Evolutionary conservation across 2,888 invertebrate species (phyloP).

Genomic region (Cheilosia soror): DNA sequence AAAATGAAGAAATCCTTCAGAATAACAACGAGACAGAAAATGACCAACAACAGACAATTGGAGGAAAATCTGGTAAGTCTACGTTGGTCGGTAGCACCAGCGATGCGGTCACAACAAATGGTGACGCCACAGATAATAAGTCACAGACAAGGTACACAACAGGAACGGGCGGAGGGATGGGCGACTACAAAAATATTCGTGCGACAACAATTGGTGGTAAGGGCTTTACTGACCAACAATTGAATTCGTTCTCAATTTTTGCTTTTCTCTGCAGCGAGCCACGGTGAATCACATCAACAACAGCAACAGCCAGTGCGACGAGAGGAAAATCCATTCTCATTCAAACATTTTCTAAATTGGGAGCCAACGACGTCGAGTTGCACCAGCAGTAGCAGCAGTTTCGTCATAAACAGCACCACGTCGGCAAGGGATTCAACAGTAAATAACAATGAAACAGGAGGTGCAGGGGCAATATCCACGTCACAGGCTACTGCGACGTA

Average conservation of each 20-base stretch:
- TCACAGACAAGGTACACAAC: constrained; percentile 41
- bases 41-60: constrained; percentile 58
- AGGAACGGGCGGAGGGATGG: constrained; percentile 50
- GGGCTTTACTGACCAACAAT: constrained; percentile 36
- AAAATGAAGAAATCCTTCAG: constrained; percentile 80
- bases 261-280: constrained; percentile 33
- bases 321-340: constrained; percentile 90
- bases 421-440: constrained; percentile 39
- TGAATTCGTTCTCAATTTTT: neutral
- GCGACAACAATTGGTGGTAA: constrained; percentile 74
- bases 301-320: constrained; percentile 51
- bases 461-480: constrained; percentile 27
- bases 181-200: constrained; percentile 80
- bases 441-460: constrained; percentile 50
- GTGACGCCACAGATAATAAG: constrained; percentile 57
- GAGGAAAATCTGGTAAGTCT: constrained; percentile 47
- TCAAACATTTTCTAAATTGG: constrained; percentile 92
- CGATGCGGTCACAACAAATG: constrained; percentile 47
- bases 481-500: neutral
- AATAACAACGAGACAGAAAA: constrained; percentile 71
- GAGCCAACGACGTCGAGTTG: constrained; percentile 83
- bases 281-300: constrained; percentile 42
- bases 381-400: constrained; percentile 55
- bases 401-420: constrained; percentile 66
- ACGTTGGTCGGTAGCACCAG: constrained; percentile 13